phyloP scores from a whole-genome alignment of 2,797 vertebrate species.

The Sebastes paucispinis region DNA sequence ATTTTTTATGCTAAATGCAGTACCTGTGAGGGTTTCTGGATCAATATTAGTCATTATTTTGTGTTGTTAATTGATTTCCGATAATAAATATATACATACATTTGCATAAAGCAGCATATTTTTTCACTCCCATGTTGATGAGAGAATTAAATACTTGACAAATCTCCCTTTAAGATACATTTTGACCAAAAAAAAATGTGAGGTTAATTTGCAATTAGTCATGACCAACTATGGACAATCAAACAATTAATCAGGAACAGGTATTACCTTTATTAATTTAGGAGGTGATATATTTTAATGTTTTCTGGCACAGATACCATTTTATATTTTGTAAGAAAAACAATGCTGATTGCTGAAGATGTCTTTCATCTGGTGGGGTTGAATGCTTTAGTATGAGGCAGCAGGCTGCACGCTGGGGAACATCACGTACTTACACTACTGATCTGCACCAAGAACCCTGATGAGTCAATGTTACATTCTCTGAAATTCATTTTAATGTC shows the following conservation, averaged over 20 bases:
- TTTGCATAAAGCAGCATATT: too few relatives aligned
- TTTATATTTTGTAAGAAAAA: not conserved
- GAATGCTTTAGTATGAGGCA: not conserved
- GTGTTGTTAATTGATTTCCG: too few relatives aligned
- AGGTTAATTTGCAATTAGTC: too few relatives aligned
- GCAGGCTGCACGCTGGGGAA: not conserved
- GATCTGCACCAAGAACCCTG: not conserved
- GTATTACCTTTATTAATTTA: not conserved
- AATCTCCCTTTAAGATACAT: too few relatives aligned
- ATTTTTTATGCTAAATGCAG: too few relatives aligned
- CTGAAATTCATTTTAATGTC: not conserved
- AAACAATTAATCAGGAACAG: not conserved
- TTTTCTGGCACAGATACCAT: not conserved
- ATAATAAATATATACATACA: too few relatives aligned
- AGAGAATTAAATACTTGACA: too few relatives aligned
- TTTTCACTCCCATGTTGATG: too few relatives aligned
- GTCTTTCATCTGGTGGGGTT: not conserved
- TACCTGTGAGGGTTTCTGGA: too few relatives aligned
- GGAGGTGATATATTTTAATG: not conserved
- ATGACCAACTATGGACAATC: too few relatives aligned
- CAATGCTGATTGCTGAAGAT: not conserved
- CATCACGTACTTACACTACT: not conserved
- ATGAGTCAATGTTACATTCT: not conserved
- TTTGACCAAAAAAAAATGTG: too few relatives aligned
- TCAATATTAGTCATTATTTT: too few relatives aligned